Evolutionary conservation across 2,888 invertebrate species (phyloP).

Genomic region (Neoascia interrupta): DNA sequence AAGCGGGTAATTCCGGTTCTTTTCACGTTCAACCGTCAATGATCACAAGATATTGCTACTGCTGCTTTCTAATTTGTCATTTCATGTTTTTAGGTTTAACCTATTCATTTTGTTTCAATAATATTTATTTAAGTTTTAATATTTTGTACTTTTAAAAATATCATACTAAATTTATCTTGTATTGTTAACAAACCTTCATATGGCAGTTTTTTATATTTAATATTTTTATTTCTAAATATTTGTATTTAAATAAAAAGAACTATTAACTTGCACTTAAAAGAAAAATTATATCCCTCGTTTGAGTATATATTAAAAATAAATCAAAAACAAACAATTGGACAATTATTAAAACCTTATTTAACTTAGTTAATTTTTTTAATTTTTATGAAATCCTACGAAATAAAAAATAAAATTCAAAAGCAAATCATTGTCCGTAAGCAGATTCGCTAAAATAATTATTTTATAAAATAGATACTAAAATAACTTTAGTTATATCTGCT

Average conservation of each 20-base stretch:
- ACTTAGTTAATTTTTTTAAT: constrained; percentile 3
- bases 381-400: constrained; percentile 12
- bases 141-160: background rate
- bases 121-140: background rate
- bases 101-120: too few species aligned
- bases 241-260: background rate
- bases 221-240: constrained; percentile 30
- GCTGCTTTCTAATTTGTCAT: constrained; percentile 16
- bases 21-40: too few species aligned
- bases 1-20: too few species aligned
- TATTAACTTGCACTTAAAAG: constrained; percentile 18
- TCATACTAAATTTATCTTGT: background rate
- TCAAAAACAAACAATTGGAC: background rate
- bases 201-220: constrained; percentile 9
- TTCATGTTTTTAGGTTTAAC: too few species aligned
- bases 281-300: background rate
- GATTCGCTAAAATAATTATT: constrained; percentile 17
- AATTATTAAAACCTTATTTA: constrained; percentile 7
- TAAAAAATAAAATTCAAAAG: constrained; percentile 15
- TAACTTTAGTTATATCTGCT: constrained; percentile 54
- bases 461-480: constrained; percentile 15
- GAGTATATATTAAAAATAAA: constrained; percentile 14
- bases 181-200: too few species aligned
- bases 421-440: background rate
- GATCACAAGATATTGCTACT: too few species aligned